Evolutionary conservation across 2,888 invertebrate genomes (phyloP).

Genomic region (Polyommatus icarus): DNA sequence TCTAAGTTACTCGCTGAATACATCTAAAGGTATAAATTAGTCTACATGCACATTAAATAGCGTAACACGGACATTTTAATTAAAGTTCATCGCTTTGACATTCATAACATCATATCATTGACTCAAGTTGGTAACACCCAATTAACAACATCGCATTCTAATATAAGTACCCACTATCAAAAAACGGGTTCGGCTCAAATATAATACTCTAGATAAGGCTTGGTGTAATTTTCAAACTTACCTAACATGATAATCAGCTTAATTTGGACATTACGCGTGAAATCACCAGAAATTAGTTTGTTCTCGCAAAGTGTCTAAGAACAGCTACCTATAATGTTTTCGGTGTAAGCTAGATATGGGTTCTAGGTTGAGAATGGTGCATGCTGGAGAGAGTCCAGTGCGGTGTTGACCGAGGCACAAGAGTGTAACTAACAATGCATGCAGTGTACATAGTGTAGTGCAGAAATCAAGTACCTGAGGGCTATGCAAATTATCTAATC

Average conservation of each 20-base stretch:
- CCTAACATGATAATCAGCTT: slow-evolving; percentile 74
- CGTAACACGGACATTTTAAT: slow-evolving; percentile 78
- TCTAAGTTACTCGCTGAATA: slow-evolving; percentile 63
- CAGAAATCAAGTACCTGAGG: slow-evolving; percentile 61
- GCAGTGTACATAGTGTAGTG: slow-evolving; percentile 79
- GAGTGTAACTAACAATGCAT: slow-evolving; percentile 81
- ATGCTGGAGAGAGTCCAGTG: slow-evolving; percentile 70
- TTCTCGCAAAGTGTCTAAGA: slow-evolving; percentile 56
- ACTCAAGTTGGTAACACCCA: slow-evolving; percentile 71
- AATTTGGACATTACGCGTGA: slow-evolving; percentile 57
- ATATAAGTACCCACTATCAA: slow-evolving; percentile 75
- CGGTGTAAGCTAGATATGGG: slow-evolving; percentile 79
- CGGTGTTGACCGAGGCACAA: slow-evolving; percentile 74
- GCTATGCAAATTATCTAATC: slow-evolving; percentile 70
- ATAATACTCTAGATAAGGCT: slow-evolving; percentile 71
- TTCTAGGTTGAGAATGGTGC: slow-evolving; percentile 80
- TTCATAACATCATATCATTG: slow-evolving; percentile 77
- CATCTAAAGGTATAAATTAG: slow-evolving; percentile 51
- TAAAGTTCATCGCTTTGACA: slow-evolving; percentile 81
- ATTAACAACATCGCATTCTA: slow-evolving; percentile 69
- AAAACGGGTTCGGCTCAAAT: slow-evolving; percentile 70
- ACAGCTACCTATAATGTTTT: slow-evolving; percentile 59
- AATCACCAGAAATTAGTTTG: slow-evolving; percentile 54
- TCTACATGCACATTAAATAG: slow-evolving; percentile 76
- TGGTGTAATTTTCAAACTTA: slow-evolving; percentile 62